Percentiles rank a stretch among this genome's conserved stretches.
phyloP scores from a whole-genome alignment of 2,797 vertebrate genomes.

The Chloroceryle inda region DNA sequence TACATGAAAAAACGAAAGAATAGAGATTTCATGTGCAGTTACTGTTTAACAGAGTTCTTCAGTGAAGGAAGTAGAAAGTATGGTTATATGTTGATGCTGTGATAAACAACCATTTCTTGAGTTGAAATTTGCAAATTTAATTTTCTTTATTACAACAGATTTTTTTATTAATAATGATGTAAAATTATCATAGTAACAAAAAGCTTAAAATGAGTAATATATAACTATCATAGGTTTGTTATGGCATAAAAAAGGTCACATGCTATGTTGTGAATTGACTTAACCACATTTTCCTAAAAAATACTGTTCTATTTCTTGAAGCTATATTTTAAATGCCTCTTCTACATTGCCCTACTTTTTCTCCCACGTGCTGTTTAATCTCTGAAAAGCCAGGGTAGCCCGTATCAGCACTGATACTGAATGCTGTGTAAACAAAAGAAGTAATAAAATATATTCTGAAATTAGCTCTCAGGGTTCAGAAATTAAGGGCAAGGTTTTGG shows the following conservation, averaged over 20 bases:
- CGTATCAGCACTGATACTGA: neutral
- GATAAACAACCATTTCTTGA: neutral
- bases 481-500: conserved; percentile 57
- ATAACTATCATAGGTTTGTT: neutral
- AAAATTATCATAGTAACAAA: neutral
- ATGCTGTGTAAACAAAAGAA: conserved; percentile 47
- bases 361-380: neutral
- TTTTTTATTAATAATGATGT: neutral
- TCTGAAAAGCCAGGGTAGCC: conserved; percentile 9
- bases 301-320: neutral
- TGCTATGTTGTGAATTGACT: neutral
- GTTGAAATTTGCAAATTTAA: neutral
- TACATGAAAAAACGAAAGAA: neutral
- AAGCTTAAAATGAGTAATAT: neutral
- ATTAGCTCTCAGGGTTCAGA: conserved; percentile 62
- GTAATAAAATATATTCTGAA: conserved; percentile 52
- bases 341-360: conserved; percentile 46
- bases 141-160: neutral
- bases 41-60: neutral
- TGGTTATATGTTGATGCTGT: neutral
- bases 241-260: neutral
- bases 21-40: neutral
- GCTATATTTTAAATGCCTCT: neutral
- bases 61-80: neutral
- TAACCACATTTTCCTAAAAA: neutral